Base-by-base conservation (phyloP, 2,888 invertebrate species). In the Drosophila setosimentum region DNA sequence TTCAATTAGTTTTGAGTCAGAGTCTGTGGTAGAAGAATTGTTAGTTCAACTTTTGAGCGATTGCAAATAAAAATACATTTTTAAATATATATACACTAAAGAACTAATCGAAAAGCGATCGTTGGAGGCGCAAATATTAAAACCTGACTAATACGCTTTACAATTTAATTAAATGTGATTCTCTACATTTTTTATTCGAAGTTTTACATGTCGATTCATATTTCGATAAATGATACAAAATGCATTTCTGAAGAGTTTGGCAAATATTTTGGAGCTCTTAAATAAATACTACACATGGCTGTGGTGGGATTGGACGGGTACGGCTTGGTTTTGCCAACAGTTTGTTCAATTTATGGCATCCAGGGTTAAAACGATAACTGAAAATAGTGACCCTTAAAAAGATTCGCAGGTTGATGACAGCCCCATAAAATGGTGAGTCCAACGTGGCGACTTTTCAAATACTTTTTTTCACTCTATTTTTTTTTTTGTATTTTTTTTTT, bases 341-440 rank as follows among this genome's bases (percentile, higher is more conserved):
- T 78, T 76, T 74, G 69, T 75, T 83, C 71, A 89, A 90, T 87
- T 90, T 87, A 90, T 89, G 80, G 65, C 78, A 78, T 73, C 73
- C 78, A 75, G 80, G 73, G 80, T 88, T 80, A 72, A 76, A 85
- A 70, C 68, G 73, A 66, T 75, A 77, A 57, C 76, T 73, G 73
- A 40, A 67, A 62, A 62, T 32, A 55, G 50, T 48, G 55, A 72
- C 73, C 67, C 78, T 72, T 40, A 64, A 55, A 67, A 63, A 24
- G 18, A 32, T 55, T 33, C 24, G 48, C 21, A 55, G 51, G 4
- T 63, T 73, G 58, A 66, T 59, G 66, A 37, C n/a, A 21, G 33
- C 5, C 58, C 57, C 48, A 60, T 51, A 45, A 61, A 71, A 37
- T 37, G 33, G 29, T 37, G 10, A 29, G 49, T 35, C 32, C 59